phyloP scores from a whole-genome alignment of 2,888 invertebrate genomes.

The Salticus scenicus region DNA sequence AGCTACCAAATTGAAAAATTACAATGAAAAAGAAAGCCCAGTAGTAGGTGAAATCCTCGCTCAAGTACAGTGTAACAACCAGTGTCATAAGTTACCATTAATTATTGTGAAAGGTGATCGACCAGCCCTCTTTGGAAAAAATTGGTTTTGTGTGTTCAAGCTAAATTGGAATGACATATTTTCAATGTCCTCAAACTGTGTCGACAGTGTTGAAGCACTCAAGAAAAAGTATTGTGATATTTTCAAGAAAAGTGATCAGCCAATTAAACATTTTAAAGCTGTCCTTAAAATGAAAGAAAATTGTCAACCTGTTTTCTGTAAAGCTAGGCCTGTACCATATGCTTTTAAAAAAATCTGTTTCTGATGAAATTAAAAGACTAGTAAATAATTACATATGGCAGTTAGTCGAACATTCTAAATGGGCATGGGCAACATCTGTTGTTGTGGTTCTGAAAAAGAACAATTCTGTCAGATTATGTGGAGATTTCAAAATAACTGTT shows the following conservation, averaged over 20 bases:
- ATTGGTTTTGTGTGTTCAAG: slow-evolving; percentile 10
- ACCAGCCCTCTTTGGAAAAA: not conserved
- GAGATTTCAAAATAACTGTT: slow-evolving; percentile 20
- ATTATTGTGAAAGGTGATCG: slow-evolving; percentile 20
- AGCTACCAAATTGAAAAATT: not conserved
- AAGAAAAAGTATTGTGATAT: not conserved
- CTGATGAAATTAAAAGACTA: slow-evolving; percentile 16
- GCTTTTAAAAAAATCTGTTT: slow-evolving; percentile 22
- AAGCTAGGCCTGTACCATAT: slow-evolving; percentile 24
- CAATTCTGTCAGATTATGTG: not conserved
- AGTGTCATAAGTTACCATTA: not conserved
- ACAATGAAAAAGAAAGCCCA: not conserved
- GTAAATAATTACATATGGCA: not conserved
- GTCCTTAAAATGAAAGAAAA: slow-evolving; percentile 10
- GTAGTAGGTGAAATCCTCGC: not conserved
- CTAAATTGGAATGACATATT: slow-evolving; percentile 28
- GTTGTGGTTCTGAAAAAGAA: slow-evolving; percentile 16
- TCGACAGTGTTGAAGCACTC: not conserved
- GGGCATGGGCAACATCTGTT: not conserved
- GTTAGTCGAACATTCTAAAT: slow-evolving; percentile 30
- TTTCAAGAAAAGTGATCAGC: not conserved
- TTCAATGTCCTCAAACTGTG: not conserved
- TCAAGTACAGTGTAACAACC: slow-evolving; percentile 1
- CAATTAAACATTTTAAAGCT: slow-evolving; percentile 27
- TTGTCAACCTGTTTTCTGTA: slow-evolving; percentile 23